Evolutionary conservation across 2,888 invertebrate species (phyloP).

Genomic region (Brachynemurus nebulosus): DNA sequence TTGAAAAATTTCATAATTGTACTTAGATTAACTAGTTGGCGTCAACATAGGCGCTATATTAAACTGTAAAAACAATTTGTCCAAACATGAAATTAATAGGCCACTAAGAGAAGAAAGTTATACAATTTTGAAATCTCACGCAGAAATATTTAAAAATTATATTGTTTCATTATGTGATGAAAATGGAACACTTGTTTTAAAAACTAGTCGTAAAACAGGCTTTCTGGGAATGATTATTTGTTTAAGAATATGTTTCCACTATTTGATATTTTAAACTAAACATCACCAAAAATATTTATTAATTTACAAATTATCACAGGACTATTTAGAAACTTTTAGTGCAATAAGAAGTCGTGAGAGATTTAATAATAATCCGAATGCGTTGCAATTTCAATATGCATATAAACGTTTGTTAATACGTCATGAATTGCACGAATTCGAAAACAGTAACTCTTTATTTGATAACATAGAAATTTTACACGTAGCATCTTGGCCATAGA

Average conservation of each 20-base stretch:
- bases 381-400: conserved; percentile 14
- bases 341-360: conserved; percentile 12
- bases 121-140: conserved; percentile 6
- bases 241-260: too few relatives aligned
- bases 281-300: conserved; percentile 13
- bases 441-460: not conserved
- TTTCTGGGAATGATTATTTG: too few relatives aligned
- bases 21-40: too few relatives aligned
- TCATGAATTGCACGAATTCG: conserved; percentile 11
- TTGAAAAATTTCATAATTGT: too few relatives aligned
- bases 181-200: too few relatives aligned
- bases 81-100: conserved; percentile 7
- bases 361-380: conserved; percentile 14
- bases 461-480: too few relatives aligned
- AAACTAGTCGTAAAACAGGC: too few relatives aligned
- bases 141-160: conserved; percentile 10
- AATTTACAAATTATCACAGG: conserved; percentile 14
- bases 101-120: conserved; percentile 9
- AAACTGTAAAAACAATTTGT: conserved; percentile 13
- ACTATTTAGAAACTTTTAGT: conserved; percentile 16
- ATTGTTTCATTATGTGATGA: too few relatives aligned
- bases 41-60: conserved; percentile 12
- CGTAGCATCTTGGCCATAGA: too few relatives aligned
- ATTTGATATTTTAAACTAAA: too few relatives aligned
- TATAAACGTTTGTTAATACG: conserved; percentile 13